phyloP scores from a whole-genome alignment of 2,797 vertebrate species.

The Delichon dasypus region DNA sequence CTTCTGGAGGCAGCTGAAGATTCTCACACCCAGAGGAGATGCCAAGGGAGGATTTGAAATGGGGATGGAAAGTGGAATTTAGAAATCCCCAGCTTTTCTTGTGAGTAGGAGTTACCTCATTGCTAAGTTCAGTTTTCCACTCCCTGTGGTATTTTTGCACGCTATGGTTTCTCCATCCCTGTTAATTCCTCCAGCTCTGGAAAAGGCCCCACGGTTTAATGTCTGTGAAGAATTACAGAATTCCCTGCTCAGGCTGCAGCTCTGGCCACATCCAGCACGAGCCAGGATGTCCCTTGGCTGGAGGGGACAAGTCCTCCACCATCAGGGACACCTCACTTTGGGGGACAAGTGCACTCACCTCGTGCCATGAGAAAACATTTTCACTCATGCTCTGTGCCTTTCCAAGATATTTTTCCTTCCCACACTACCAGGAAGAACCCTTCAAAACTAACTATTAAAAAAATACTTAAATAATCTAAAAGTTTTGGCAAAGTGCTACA shows the following conservation, averaged over 20 bases:
- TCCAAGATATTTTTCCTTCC: neutral
- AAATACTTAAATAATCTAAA: neutral
- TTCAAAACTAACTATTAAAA: neutral
- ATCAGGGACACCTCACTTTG: rapidly evolving
- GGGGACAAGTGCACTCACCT: neutral
- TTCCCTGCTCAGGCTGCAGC: neutral
- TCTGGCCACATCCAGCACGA: neutral
- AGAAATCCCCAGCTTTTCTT: neutral
- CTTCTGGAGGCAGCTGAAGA: neutral
- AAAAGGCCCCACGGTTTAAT: neutral
- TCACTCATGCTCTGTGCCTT: neutral
- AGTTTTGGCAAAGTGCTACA: neutral
- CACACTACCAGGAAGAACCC: neutral
- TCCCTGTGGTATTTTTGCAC: neutral
- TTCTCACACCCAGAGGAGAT: neutral
- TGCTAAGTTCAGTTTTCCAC: neutral
- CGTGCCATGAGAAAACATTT: neutral
- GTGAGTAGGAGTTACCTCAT: neutral
- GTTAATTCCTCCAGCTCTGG: neutral
- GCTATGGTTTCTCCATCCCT: neutral
- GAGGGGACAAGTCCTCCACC: neutral
- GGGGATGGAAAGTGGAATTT: neutral
- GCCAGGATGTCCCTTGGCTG: rapidly evolving
- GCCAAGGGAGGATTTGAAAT: neutral
- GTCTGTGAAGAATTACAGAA: neutral